phyloP scores from a whole-genome alignment of 1,140 invertebrate species.

The Pseudomyrmex sp. region DNA sequence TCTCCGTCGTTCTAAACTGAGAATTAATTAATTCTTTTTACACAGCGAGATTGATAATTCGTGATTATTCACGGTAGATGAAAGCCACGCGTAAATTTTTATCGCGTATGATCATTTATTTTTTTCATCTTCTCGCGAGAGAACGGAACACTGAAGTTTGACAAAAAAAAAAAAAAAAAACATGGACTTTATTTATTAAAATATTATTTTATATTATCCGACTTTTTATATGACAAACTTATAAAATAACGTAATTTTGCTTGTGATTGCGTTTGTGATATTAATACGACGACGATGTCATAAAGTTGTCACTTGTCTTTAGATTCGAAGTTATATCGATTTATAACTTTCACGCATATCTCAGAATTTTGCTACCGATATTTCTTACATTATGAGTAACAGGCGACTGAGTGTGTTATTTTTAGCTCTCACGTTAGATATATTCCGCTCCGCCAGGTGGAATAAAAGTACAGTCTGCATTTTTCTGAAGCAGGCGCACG shows the following conservation, averaged over 20 bases:
- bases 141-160: no score
- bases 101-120: no score
- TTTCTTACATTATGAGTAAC: slow-evolving; percentile 2
- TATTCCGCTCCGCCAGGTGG: background rate
- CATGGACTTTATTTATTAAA: no score
- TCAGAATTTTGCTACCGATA: background rate
- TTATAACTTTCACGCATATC: no score
- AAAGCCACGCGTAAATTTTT: background rate
- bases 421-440: background rate
- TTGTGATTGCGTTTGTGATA: no score
- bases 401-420: background rate
- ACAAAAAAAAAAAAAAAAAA: background rate
- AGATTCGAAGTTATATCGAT: no score
- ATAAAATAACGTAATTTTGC: no score
- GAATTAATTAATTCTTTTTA: slow-evolving; percentile 18
- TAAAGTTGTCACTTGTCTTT: no score
- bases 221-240: no score
- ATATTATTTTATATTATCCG: no score
- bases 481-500: background rate
- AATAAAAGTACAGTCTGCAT: slow-evolving; percentile 10
- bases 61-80: background rate
- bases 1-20: background rate
- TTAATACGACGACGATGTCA: no score
- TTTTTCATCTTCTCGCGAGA: no score
- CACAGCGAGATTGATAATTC: background rate